These are phyloP conservation scores for Zaprionus davidi DNA, from an alignment of 1,140 invertebrate species.

Conservation along the genomic window DNA sequence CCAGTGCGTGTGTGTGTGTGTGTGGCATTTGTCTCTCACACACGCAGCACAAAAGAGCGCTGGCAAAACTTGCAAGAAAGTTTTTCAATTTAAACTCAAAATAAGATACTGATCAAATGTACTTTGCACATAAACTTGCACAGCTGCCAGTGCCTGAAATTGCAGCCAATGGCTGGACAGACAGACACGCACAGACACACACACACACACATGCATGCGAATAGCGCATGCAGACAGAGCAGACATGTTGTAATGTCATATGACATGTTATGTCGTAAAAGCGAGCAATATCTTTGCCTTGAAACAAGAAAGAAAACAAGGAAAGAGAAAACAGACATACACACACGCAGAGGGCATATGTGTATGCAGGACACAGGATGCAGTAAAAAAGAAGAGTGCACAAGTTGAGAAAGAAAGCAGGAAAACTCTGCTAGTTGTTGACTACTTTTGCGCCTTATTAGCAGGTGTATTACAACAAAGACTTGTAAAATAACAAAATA, in stretches of 20 bases:
- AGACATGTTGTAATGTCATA: slow-evolving; percentile 80
- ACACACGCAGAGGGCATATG: slow-evolving; percentile 16
- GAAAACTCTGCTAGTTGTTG: slow-evolving; percentile 42
- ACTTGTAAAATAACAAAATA: slow-evolving; percentile 2
- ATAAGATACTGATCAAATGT: slow-evolving; percentile 83
- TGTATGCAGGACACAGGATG: slow-evolving; percentile 34
- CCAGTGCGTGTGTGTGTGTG: slow-evolving; percentile 32
- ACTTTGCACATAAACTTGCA: slow-evolving; percentile 82
- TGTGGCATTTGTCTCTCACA: slow-evolving; percentile 76
- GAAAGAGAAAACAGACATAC: slow-evolving; percentile 35
- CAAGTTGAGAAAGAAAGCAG: slow-evolving; percentile 1
- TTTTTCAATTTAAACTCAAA: slow-evolving; percentile 83
- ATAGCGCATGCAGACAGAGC: slow-evolving; percentile 30
- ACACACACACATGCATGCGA: not conserved
- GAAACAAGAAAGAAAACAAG: slow-evolving; percentile 71
- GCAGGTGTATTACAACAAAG: slow-evolving; percentile 33
- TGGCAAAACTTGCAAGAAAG: slow-evolving; percentile 80
- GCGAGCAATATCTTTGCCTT: slow-evolving; percentile 79
- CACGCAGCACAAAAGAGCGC: slow-evolving; percentile 78
- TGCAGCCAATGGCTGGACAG: slow-evolving; percentile 63
- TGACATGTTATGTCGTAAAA: slow-evolving; percentile 82
- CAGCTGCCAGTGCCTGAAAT: slow-evolving; percentile 63
- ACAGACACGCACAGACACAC: slow-evolving; percentile 44
- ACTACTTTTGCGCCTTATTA: slow-evolving; percentile 68
- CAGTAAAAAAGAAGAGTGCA: slow-evolving; percentile 29